phyloP scores from a whole-genome alignment of 1,140 invertebrate genomes.

The Cyrtorhinus lividipennis region DNA sequence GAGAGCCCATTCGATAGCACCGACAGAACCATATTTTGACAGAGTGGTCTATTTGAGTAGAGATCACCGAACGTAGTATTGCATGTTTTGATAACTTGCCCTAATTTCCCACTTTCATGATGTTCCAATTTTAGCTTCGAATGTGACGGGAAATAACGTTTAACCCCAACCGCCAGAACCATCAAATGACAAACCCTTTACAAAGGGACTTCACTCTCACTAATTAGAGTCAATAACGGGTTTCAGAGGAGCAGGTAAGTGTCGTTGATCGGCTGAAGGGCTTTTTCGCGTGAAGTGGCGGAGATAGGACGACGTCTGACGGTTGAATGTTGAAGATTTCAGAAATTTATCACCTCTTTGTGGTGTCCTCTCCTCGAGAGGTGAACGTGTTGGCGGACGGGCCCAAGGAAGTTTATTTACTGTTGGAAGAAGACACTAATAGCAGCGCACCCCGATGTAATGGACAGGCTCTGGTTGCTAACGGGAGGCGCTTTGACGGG shows the following conservation, averaged over 20 bases:
- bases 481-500: neutral
- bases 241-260: neutral
- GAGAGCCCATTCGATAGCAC: too few species aligned
- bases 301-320: constrained; percentile 3
- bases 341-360: constrained; percentile 16
- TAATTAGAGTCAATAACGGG: neutral
- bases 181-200: too few species aligned
- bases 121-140: too few species aligned
- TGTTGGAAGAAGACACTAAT: constrained; percentile 13
- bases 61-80: too few species aligned
- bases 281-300: neutral
- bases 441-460: constrained; percentile 3
- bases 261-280: neutral
- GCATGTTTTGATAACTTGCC: too few species aligned
- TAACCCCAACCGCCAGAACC: too few species aligned
- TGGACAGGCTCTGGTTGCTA: neutral
- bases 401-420: constrained; percentile 15
- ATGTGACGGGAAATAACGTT: too few species aligned
- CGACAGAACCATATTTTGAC: too few species aligned
- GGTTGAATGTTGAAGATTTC: neutral
- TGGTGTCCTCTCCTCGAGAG: neutral
- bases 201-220: too few species aligned
- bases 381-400: constrained; percentile 13
- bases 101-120: too few species aligned
- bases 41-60: too few species aligned